phyloP scores from a whole-genome alignment of 2,113 vertebrate species.

The Hymenochirus boettgeri region DNA sequence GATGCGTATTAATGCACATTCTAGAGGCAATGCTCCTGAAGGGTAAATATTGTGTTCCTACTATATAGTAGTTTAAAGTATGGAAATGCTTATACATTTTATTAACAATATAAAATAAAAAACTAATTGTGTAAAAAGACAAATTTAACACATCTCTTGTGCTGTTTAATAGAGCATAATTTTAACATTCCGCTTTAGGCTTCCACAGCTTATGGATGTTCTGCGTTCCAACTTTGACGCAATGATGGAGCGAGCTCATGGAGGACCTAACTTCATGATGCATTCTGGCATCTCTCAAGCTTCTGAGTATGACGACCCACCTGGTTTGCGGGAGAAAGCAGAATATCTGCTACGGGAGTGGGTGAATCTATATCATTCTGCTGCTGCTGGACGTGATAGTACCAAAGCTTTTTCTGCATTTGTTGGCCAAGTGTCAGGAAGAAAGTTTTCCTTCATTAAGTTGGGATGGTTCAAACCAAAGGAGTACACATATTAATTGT shows the following conservation, averaged over 20 bases:
- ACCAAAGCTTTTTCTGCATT: constrained; percentile 99
- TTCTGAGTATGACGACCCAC: constrained; percentile 95
- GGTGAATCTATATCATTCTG: constrained; percentile 98
- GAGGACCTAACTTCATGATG: constrained; percentile 99
- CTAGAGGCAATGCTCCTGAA: constrained; percentile 94
- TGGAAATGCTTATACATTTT: too few species aligned
- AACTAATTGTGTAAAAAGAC: too few species aligned
- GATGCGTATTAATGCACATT: constrained; percentile 97
- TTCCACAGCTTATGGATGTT: constrained; percentile 97
- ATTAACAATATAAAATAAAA: too few species aligned
- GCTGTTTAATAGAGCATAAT: too few species aligned
- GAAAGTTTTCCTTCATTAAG: too few species aligned
- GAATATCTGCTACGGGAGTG: constrained; percentile 96
- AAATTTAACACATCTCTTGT: too few species aligned
- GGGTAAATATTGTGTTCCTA: constrained; percentile 66
- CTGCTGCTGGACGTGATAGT: constrained; percentile 93
- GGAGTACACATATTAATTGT: too few species aligned
- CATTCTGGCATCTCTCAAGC: constrained; percentile 98
- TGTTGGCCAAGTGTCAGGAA: constrained; percentile 98
- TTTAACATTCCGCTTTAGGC: constrained; percentile 54
- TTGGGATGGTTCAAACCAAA: too few species aligned
- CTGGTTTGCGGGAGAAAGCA: constrained; percentile 93
- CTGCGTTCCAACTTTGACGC: constrained; percentile 97
- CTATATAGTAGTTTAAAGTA: too few species aligned
- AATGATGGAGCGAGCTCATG: constrained; percentile 96